Conservation (phyloP, 92 coral and sea anemone species). For the Phenganax subtilis region DNA sequence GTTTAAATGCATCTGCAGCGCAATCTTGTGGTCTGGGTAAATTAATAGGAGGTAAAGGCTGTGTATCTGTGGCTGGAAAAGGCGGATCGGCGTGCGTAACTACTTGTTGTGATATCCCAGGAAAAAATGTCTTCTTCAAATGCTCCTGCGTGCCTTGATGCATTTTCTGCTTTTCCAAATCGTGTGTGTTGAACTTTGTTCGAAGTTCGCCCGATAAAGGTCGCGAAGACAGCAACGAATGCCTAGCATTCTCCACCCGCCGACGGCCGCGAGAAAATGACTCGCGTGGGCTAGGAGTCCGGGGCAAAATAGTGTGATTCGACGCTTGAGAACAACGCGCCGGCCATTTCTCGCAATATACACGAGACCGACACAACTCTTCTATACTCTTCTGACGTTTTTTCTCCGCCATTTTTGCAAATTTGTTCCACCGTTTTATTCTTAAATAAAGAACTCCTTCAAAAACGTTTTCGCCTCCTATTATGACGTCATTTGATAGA, state of each 20-base stretch:
- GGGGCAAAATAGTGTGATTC: conserved; percentile 4
- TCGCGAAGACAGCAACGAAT: conserved; percentile 2
- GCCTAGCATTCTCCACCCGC: conserved; percentile 13
- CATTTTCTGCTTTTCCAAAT: conserved; percentile 13
- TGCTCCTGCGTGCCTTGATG: conserved; percentile 6
- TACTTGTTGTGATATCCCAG: conserved; percentile 30
- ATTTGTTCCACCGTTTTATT: background rate
- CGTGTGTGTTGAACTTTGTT: conserved; percentile 11
- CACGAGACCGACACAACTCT: conserved; percentile 31
- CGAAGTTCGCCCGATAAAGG: conserved; percentile 16
- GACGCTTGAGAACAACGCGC: conserved; percentile 2
- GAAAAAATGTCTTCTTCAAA: conserved; percentile 26
- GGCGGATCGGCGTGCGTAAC: conserved; percentile 39
- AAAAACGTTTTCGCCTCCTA: background rate
- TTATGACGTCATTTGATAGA: conserved; percentile 13
- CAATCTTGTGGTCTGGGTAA: conserved; percentile 24
- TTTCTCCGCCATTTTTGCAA: conserved; percentile 21
- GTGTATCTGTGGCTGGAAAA: conserved; percentile 32
- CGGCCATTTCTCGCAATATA: conserved; percentile 23
- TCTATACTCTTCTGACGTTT: conserved; percentile 27
- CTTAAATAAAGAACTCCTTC: background rate
- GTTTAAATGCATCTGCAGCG: background rate
- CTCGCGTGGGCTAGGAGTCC: conserved; percentile 35
- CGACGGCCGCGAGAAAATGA: conserved; percentile 23
- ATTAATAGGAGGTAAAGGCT: conserved; percentile 33